Percentiles rank a stretch among this genome's conserved stretches.
phyloP scores from a whole-genome alignment of 2,888 invertebrate species.

The Carcina quercana region DNA sequence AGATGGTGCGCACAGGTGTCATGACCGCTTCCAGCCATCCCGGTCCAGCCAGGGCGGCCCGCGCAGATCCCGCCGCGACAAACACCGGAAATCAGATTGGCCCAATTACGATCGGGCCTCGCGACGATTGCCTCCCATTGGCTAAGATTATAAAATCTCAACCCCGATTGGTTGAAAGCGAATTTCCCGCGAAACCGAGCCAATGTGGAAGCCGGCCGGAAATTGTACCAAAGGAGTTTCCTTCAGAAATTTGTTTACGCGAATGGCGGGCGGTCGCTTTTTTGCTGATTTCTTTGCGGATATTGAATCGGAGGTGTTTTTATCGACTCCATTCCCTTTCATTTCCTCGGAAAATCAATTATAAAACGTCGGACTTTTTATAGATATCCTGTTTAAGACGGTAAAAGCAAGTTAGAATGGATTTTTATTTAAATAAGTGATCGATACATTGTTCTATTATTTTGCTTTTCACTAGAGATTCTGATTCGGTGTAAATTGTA shows the following conservation, averaged over 20 bases:
- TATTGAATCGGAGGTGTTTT: slow-evolving; percentile 47
- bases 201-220: slow-evolving; percentile 50
- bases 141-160: slow-evolving; percentile 22
- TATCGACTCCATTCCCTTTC: slow-evolving; percentile 29
- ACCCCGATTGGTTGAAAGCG: slow-evolving; percentile 33
- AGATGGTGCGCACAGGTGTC: slow-evolving; percentile 62
- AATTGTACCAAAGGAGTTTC: slow-evolving; percentile 61
- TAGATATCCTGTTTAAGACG: slow-evolving; percentile 16
- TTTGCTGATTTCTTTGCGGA: slow-evolving; percentile 44
- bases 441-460: slow-evolving; percentile 35
- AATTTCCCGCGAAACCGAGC: slow-evolving; percentile 50
- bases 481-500: slow-evolving; percentile 18
- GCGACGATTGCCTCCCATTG: slow-evolving; percentile 42
- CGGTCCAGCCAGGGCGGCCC: slow-evolving; percentile 65
- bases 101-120: slow-evolving; percentile 41
- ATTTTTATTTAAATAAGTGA: slow-evolving; percentile 23
- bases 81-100: slow-evolving; percentile 59
- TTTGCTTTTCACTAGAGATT: slow-evolving; percentile 22
- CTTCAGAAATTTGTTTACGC: slow-evolving; percentile 67
- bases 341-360: slow-evolving; percentile 29
- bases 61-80: slow-evolving; percentile 58
- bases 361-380: slow-evolving; percentile 16
- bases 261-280: slow-evolving; percentile 44
- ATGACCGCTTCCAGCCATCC: slow-evolving; percentile 40
- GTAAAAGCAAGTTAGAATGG: slow-evolving; percentile 10